Evolutionary conservation across 1,140 invertebrate genomes (phyloP), one percentile per base, ranked within the genome.

Genomic region (Eurytemora carolleeae): DNA sequence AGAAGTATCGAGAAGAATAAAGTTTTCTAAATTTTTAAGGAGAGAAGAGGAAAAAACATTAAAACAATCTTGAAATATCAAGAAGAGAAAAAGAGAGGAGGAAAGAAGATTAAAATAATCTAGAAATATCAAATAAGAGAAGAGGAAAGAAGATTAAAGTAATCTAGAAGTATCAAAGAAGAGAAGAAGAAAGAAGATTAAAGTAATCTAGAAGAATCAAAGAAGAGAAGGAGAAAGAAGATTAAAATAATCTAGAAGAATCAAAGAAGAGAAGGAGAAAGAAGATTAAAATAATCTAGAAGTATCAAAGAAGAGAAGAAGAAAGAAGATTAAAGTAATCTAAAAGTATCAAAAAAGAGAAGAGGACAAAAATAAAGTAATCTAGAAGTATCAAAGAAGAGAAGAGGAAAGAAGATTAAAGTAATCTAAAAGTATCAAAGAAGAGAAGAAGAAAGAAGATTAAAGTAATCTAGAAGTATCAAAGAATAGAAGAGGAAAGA

Each of bases 281-380:
- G 53, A 18, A 54, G 21, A 21, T 19, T 21, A 54, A 54, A 54
- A 21, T 21, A 21, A 21, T 21, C 19, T 2, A 19, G 12, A 21
- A 19, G 53, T 19, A 18, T 19, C 53, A 54, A 54, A 18, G 53
- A 19, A 18, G 21, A 54, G 21, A 21, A 21, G 21, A 21, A 54
- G 53, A 18, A 54, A 54, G 53, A 54, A 54, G 53, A 54, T 54
- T n/a, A n/a, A n/a, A n/a, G n/a, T n/a, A n/a, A n/a, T n/a, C n/a
- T n/a, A n/a, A n/a, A n/a, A n/a, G n/a, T n/a, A n/a, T n/a, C n/a
- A n/a, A n/a, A n/a, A n/a, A n/a, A n/a, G n/a, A n/a, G n/a, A n/a
- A n/a, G n/a, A n/a, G n/a, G n/a, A n/a, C n/a, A n/a, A n/a, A n/a
- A n/a, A n/a, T n/a, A n/a, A n/a, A n/a, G n/a, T n/a, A n/a, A n/a